Conservation (phyloP, 2,888 invertebrate genomes). For the Morpho deidamia region DNA sequence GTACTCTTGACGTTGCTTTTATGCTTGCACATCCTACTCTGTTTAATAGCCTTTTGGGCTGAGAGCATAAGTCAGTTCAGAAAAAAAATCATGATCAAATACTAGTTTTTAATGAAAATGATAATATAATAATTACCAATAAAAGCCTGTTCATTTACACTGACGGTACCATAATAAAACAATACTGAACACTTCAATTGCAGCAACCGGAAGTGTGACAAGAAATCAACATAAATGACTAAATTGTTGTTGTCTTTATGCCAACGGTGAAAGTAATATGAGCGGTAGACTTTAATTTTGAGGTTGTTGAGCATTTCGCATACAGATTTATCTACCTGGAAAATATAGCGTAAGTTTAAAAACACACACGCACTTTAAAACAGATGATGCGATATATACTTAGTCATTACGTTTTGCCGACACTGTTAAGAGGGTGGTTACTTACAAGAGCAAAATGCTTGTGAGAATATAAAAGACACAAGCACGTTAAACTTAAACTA, state of each 20-base stretch:
- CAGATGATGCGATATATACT: too few species aligned
- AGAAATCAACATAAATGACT: constrained; percentile 64
- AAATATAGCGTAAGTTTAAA: constrained; percentile 1
- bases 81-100: too few species aligned
- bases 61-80: too few species aligned
- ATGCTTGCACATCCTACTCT: too few species aligned
- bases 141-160: constrained; percentile 62
- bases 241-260: constrained; percentile 36
- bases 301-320: constrained; percentile 49
- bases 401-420: too few species aligned
- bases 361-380: too few species aligned
- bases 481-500: too few species aligned
- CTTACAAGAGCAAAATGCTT: too few species aligned
- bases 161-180: constrained; percentile 75
- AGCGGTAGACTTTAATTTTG: constrained; percentile 65
- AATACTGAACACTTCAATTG: constrained; percentile 73
- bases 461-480: too few species aligned
- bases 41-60: too few species aligned
- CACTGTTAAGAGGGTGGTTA: too few species aligned
- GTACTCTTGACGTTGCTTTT: too few species aligned
- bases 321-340: constrained; percentile 72
- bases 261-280: constrained; percentile 79
- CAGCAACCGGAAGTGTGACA: constrained; percentile 60
- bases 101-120: not conserved
- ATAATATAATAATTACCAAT: constrained; percentile 39